Evolutionary conservation across 2,888 invertebrate species (phyloP).

Genomic region (Epirrita christyi): DNA sequence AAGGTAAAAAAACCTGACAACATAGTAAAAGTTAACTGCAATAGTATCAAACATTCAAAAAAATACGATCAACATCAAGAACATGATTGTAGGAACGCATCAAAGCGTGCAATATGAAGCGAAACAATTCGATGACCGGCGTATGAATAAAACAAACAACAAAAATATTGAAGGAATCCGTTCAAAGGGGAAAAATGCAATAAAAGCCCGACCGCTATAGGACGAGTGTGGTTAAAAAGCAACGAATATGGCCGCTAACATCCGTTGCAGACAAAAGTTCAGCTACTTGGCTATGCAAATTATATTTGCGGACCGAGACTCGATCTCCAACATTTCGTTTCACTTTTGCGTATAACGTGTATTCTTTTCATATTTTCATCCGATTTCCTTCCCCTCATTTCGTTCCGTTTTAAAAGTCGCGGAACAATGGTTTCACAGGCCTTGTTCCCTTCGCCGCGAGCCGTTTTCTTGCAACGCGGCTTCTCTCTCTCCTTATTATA

Average conservation of each 20-base stretch:
- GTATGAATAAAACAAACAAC: slow-evolving; percentile 82
- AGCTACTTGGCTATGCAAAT: slow-evolving; percentile 85
- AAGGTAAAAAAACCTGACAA: too few relatives aligned
- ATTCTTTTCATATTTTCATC: slow-evolving; percentile 85
- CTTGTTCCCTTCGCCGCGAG: slow-evolving; percentile 74
- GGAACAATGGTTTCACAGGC: slow-evolving; percentile 81
- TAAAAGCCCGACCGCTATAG: slow-evolving; percentile 78
- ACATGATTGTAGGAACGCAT: slow-evolving; percentile 57
- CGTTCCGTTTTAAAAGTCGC: slow-evolving; percentile 81
- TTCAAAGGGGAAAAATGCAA: slow-evolving; percentile 84
- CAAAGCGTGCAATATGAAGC: slow-evolving; percentile 71
- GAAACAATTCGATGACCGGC: slow-evolving; percentile 81
- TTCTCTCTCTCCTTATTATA: slow-evolving; percentile 79
- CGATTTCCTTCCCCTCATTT: slow-evolving; percentile 84
- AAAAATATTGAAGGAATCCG: slow-evolving; percentile 84
- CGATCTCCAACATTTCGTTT: slow-evolving; percentile 83
- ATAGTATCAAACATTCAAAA: slow-evolving; percentile 22
- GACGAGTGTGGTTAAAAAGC: slow-evolving; percentile 82
- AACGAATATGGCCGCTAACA: slow-evolving; percentile 83
- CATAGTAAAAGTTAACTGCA: slow-evolving; percentile 8
- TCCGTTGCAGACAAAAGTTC: slow-evolving; percentile 82
- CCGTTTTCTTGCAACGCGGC: slow-evolving; percentile 78
- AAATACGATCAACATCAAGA: slow-evolving; percentile 38
- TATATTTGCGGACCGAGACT: slow-evolving; percentile 84
- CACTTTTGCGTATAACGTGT: slow-evolving; percentile 80